A percentile compares a stretch with the other conserved stretches of the same genome.
phyloP scores from a whole-genome alignment of 2,113 vertebrate species.

The Podocnemis expansa region DNA sequence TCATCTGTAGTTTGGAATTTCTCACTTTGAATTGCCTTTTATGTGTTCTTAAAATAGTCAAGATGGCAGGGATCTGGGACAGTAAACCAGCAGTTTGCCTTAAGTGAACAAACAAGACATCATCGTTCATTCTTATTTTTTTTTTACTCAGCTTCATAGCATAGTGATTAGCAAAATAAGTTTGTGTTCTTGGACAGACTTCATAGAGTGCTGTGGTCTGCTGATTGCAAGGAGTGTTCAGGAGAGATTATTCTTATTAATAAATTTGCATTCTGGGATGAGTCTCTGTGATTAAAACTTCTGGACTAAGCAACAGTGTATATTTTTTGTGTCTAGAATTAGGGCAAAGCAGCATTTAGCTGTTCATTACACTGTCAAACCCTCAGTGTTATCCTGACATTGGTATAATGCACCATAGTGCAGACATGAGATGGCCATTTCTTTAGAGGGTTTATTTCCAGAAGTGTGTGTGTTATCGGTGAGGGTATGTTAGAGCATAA shows the following conservation, averaged over 20 bases:
- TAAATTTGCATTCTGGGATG: not conserved
- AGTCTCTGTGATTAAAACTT: slow-evolving; percentile 25
- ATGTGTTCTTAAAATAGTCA: not conserved
- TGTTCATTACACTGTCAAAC: not conserved
- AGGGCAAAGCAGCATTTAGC: not conserved
- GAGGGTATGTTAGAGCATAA: not conserved
- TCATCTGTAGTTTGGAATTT: not conserved
- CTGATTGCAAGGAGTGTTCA: slow-evolving; percentile 20
- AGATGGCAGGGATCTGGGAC: slow-evolving; percentile 15
- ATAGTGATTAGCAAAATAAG: slow-evolving; percentile 55
- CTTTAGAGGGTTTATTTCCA: not conserved
- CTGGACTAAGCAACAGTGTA: not conserved
- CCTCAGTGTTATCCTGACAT: not conserved
- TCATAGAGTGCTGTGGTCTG: slow-evolving; percentile 63
- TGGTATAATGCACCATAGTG: not conserved
- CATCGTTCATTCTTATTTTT: slow-evolving; percentile 20
- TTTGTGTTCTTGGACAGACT: slow-evolving; percentile 59
- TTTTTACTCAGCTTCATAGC: slow-evolving; percentile 51
- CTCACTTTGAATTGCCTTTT: not conserved
- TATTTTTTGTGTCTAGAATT: not conserved
- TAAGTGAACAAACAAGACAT: slow-evolving; percentile 45
- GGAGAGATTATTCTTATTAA: slow-evolving; percentile 46
- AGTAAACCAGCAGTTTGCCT: slow-evolving; percentile 42
- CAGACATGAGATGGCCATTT: not conserved
- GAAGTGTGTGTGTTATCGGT: not conserved